Base-by-base conservation (phyloP, 2,888 invertebrate species). In the Tenthredo distinguenda region DNA sequence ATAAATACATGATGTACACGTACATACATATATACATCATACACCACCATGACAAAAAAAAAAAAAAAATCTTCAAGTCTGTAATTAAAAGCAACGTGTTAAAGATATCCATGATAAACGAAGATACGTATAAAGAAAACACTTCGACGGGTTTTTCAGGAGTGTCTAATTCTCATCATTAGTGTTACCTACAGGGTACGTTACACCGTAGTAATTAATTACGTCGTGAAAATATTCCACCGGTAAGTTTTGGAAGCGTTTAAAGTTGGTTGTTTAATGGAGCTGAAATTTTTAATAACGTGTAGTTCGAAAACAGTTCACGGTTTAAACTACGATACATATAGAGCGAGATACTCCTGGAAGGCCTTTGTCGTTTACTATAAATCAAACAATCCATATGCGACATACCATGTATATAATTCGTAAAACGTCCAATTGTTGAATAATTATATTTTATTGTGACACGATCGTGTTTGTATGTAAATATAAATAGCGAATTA, bases 341-440 rank as follows among this genome's bases (percentile, higher is more conserved):
- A 37, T 43, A 40, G n/a, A 21, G 4, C n/a, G 21, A 43, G 12
- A 31, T 55, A 77, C 55, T 77, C 77, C 77, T 77, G 77, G 34
- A 34, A 77, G 55, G 34, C 77, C 18, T 77, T 55, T 2, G 77
- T 77, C 50, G 50, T 50, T 26, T 55, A 6, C 21, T 26, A 76
- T 76, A 43, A 76, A 76, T 76, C 43, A 47, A 76, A 47, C 76
- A 76, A 76, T 37, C n/a, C 37, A 47, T 76, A 76, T 76, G 76
- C 76, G 76, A 76, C 76, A 76, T 76, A 76, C 76, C 76, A 76
- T 76, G 47, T 47, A 43, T 71, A 71, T 37, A 34, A 71, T 71
- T 37, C 18, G 31, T 71, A 37, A 9, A 18, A 55, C 55, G 6
- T 55, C n/a, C 55, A n/a, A 55, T 55, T 55, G 55, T 55, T 55